A percentile compares a stretch with the other conserved stretches of the same genome.
These are phyloP conservation scores for Lottia scabra DNA, from an alignment of 2,888 invertebrate genomes.

Conservation along the genomic window DNA sequence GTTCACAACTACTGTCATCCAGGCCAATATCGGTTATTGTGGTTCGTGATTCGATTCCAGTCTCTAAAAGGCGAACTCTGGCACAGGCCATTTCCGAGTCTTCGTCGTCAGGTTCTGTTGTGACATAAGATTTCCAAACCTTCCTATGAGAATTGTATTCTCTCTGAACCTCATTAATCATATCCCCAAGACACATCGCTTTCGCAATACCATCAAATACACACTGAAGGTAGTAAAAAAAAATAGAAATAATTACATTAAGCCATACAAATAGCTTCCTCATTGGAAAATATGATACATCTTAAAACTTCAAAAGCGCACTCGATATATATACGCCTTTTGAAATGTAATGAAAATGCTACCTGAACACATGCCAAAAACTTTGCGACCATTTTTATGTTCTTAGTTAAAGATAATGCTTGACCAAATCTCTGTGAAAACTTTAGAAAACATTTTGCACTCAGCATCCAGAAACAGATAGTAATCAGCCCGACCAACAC, in stretches of 20 bases:
- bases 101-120: conserved; percentile 27
- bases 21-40: conserved; percentile 8
- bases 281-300: too few species aligned
- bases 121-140: conserved; percentile 34
- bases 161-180: conserved; percentile 38
- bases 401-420: too few species aligned
- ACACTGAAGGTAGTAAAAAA: conserved; percentile 32
- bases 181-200: conserved; percentile 42
- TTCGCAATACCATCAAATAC: conserved; percentile 55
- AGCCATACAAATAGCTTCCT: not conserved
- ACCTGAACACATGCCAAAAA: too few species aligned
- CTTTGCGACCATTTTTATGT: too few species aligned
- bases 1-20: conserved; percentile 14
- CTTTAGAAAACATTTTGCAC: too few species aligned
- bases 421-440: too few species aligned
- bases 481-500: too few species aligned
- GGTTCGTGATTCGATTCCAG: conserved; percentile 29
- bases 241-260: not conserved
- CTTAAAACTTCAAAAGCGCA: too few species aligned
- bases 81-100: conserved; percentile 46
- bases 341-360: too few species aligned
- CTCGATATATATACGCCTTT: too few species aligned
- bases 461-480: too few species aligned
- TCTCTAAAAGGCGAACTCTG: conserved; percentile 46
- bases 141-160: conserved; percentile 33